Conservation (phyloP, 1,140 invertebrate genomes). For the Ceratina australensis region DNA sequence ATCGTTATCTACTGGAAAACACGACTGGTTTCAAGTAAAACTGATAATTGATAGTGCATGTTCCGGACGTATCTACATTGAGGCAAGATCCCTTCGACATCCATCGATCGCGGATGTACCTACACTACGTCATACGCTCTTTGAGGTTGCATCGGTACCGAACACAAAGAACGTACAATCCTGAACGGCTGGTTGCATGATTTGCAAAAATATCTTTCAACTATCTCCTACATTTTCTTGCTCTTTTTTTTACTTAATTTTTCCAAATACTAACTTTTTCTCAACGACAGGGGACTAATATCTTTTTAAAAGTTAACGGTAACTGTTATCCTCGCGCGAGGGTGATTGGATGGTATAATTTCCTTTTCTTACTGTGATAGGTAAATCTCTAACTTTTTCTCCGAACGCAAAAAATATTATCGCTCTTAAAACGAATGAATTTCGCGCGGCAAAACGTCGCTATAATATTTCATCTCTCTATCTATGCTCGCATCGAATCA, state of each 20-base stretch:
- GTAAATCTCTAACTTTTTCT: constrained; percentile 36
- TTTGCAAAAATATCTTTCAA: constrained; percentile 48
- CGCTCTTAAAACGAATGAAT: constrained; percentile 4
- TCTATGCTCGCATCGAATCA: constrained; percentile 13
- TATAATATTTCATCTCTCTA: constrained; percentile 13
- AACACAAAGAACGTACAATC: constrained; percentile 58
- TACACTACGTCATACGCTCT: constrained; percentile 22
- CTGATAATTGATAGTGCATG: constrained; percentile 55
- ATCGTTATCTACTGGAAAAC: background rate
- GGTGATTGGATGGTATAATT: constrained; percentile 40
- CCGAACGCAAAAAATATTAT: constrained; percentile 20
- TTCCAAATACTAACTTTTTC: constrained; percentile 36
- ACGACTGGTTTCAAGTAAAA: background rate
- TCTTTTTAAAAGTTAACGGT: constrained; percentile 31
- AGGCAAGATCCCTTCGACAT: constrained; percentile 67
- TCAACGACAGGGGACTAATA: constrained; percentile 36
- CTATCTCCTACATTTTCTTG: constrained; percentile 37
- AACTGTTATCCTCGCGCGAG: constrained; percentile 31
- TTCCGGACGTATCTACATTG: constrained; percentile 63
- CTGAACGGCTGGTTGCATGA: constrained; percentile 47
- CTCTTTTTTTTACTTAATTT: constrained; percentile 11
- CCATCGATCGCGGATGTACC: constrained; percentile 27
- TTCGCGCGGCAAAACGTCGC: constrained; percentile 10
- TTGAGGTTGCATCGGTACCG: constrained; percentile 38
- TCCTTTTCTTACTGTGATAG: constrained; percentile 15